Evolutionary conservation across 1,140 invertebrate genomes (phyloP).

Genomic region (Trissolcus basalis): DNA sequence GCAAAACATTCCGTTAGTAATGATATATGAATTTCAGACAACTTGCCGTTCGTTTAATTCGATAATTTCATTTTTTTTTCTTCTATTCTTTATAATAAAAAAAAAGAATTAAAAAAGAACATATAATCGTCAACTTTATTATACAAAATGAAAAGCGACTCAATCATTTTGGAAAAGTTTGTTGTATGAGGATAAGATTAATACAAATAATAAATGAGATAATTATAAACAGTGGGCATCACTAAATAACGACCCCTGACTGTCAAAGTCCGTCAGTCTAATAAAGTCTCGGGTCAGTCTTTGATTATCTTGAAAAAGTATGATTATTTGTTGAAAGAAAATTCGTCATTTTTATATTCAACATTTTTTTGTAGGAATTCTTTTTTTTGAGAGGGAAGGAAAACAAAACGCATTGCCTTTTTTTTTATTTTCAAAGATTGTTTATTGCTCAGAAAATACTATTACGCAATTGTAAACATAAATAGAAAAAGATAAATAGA

Average conservation of each 20-base stretch:
- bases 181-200: slow-evolving; percentile 40
- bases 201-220: slow-evolving; percentile 56
- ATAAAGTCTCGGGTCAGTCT: slow-evolving; percentile 64
- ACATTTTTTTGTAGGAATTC: no score
- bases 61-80: no score
- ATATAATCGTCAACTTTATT: no score
- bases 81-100: no score
- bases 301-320: slow-evolving; percentile 60
- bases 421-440: neutral
- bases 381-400: no score
- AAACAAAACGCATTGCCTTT: no score
- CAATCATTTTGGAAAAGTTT: slow-evolving; percentile 49
- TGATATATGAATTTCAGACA: no score
- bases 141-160: slow-evolving; percentile 30
- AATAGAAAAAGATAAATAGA: neutral
- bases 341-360: no score
- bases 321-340: no score
- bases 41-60: no score
- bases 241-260: slow-evolving; percentile 66
- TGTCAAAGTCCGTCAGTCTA: slow-evolving; percentile 71
- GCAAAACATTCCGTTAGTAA: no score
- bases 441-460: slow-evolving; percentile 3
- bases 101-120: no score
- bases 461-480: neutral
- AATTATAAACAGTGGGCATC: slow-evolving; percentile 60